Evolutionary conservation across 30 jellyfish, hydroid and myxozoan genomes (phyloP), one percentile per base, ranked within the genome.

Genomic region (Pelagia noctiluca): DNA sequence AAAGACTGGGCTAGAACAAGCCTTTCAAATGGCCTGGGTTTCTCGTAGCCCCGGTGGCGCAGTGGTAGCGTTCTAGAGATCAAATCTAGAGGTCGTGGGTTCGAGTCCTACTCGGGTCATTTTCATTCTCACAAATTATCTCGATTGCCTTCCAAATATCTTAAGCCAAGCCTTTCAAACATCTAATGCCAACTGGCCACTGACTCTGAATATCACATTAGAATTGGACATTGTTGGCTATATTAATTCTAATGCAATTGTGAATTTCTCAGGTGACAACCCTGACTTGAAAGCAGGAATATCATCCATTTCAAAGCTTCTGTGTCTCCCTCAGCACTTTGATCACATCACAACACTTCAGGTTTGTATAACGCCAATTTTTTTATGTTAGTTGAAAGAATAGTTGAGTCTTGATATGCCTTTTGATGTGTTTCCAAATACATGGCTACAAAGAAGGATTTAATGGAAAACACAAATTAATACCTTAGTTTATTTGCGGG

Each of bases 201-300:
- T 63, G 24, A 63, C 36, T 63, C 31, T 3, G 5, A 63, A 23
- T 24, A 22, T 63, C 2, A 3, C n/a, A 21, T 47, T 63, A 22
- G 31, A 32, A 29, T 22, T 18, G 32, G 0, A 46, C 0, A 29
- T 25, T 28, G 19, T 1, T 16, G 30, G 2, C 2, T 2, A 33
- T 36, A 21, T 8, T 2, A 23, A 48, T 73, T 11, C 30, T 37
- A 0, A 25, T 13, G 19, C 13, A 16, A 12, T 35, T 37, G n/a
- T n/a, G n/a, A n/a, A n/a, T n/a, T 0, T 69, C 29, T 28, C 50
- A 89, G 97, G 93, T 22, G 94, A 89, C 70, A 69, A 89, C 64
- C 94, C 95, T 2, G 87, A 83, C 30, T 68, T 91, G 64, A 85
- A 91, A 63, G 92, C 90, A 0, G 98, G 98, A 4, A 57, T 91